A percentile compares a stretch with the other conserved stretches of the same genome.
Evolutionary conservation across 2,113 vertebrate genomes (phyloP).

Genomic region (Cisticola juncidis): DNA sequence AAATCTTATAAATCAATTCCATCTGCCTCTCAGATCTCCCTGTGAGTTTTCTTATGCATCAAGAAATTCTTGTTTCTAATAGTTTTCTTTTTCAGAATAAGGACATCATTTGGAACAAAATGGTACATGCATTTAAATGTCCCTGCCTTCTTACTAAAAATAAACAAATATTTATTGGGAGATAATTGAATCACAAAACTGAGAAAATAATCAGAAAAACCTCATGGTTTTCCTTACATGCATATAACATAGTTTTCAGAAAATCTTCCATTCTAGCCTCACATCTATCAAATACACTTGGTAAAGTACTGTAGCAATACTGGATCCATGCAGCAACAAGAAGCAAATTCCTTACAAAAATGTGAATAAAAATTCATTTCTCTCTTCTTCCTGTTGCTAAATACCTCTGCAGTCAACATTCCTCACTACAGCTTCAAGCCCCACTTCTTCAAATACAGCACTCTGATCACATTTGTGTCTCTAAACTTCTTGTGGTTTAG

Average conservation of each 20-base stretch:
- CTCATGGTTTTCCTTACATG: neutral
- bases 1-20: neutral
- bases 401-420: neutral
- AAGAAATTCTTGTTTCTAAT: neutral
- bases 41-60: neutral
- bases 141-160: neutral
- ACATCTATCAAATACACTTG: neutral
- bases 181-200: neutral
- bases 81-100: neutral
- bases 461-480: neutral
- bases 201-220: neutral
- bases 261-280: neutral
- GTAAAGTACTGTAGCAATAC: neutral
- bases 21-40: neutral
- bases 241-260: neutral
- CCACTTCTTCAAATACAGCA: neutral
- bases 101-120: neutral
- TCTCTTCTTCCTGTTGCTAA: neutral
- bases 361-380: neutral
- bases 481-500: neutral
- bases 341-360: neutral
- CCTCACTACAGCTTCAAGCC: neutral
- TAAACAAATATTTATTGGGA: neutral
- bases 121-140: neutral
- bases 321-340: neutral